These are phyloP conservation scores for Microcebus tavaratra DNA, from an alignment of 2,113 vertebrate species.

Conservation along the genomic window DNA sequence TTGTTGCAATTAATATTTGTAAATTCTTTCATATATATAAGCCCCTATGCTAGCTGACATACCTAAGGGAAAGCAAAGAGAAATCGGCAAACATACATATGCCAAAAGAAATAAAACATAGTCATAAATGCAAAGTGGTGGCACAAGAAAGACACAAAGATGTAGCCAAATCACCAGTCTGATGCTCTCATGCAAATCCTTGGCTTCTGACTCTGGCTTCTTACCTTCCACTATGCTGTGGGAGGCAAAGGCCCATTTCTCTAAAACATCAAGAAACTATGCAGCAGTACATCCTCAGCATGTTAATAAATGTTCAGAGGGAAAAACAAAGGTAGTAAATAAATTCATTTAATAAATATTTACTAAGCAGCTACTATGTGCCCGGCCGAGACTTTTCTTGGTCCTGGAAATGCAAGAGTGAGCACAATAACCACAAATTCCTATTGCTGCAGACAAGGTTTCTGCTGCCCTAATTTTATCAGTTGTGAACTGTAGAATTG, in stretches of 20 bases:
- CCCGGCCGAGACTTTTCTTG: neutral
- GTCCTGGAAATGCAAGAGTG: neutral
- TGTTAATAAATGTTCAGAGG: neutral
- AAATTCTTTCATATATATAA: neutral
- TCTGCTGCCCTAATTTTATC: neutral
- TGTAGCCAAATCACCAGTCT: neutral
- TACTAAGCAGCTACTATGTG: neutral
- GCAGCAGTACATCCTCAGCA: neutral
- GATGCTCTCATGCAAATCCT: neutral
- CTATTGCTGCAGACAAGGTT: neutral
- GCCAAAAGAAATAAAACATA: neutral
- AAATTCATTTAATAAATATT: conserved; percentile 11
- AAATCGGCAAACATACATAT: neutral
- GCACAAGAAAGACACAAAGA: neutral
- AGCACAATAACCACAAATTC: neutral
- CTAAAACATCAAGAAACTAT: neutral
- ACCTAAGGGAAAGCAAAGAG: neutral
- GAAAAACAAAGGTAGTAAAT: neutral
- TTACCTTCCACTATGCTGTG: neutral
- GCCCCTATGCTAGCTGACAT: neutral
- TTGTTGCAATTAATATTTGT: neutral
- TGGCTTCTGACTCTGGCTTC: neutral
- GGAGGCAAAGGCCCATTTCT: neutral
- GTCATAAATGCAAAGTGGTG: neutral
- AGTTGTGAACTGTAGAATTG: neutral